These are phyloP conservation scores for Canis aureus DNA, from an alignment of 2,113 vertebrate species.

Conservation along the genomic window DNA sequence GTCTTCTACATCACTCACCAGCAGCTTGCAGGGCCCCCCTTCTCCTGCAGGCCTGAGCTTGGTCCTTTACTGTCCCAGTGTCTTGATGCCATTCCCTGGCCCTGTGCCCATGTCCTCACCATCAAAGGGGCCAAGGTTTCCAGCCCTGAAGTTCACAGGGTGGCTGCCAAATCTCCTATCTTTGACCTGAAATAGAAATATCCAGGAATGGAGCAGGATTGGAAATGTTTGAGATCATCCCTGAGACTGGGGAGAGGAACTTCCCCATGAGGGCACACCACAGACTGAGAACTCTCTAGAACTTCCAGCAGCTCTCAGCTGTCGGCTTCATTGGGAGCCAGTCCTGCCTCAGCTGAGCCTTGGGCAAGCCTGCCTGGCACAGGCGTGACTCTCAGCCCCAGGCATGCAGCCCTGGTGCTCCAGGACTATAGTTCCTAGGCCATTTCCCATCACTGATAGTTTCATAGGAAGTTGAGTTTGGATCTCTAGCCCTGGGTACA, in stretches of 20 bases:
- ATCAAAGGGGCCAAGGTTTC: not conserved
- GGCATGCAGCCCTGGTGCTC: not conserved
- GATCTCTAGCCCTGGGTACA: not conserved
- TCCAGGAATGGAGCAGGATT: not conserved
- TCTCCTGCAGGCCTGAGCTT: not conserved
- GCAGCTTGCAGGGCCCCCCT: too few species aligned
- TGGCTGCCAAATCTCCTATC: not conserved
- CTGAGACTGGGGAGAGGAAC: not conserved
- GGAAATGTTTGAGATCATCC: not conserved
- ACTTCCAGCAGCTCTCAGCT: not conserved
- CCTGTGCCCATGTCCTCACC: not conserved
- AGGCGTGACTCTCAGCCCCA: accelerated
- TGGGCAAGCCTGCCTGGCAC: not conserved
- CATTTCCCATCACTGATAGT: not conserved
- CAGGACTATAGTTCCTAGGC: not conserved
- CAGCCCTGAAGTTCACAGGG: not conserved
- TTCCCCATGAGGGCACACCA: not conserved
- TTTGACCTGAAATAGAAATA: not conserved
- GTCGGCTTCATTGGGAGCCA: not conserved
- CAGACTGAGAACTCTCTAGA: not conserved
- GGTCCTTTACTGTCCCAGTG: not conserved
- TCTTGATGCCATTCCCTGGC: not conserved
- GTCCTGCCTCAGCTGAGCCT: not conserved
- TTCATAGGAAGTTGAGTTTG: not conserved
- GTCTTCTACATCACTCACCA: not conserved